Evolutionary conservation across 2,113 vertebrate genomes (phyloP).

Genomic region (Edolisoma coerulescens): DNA sequence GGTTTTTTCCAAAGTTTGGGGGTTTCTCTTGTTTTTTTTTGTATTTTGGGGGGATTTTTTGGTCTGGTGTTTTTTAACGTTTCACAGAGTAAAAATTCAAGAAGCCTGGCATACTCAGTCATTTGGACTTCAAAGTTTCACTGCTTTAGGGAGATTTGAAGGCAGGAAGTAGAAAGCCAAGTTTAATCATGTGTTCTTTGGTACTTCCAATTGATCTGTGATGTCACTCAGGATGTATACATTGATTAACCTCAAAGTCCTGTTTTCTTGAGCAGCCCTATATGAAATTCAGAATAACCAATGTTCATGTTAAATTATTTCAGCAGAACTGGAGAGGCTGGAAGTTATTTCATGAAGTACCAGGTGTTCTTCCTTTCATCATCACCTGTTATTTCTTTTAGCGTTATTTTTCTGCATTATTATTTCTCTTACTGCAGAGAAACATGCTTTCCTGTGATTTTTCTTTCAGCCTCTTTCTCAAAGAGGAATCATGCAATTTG

Average conservation of each 20-base stretch:
- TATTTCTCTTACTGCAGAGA: background rate
- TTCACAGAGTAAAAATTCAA: background rate
- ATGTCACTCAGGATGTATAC: background rate
- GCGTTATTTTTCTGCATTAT: background rate
- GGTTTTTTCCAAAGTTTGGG: background rate
- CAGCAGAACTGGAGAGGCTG: background rate
- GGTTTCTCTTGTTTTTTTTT: background rate
- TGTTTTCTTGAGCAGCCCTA: background rate
- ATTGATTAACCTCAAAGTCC: background rate
- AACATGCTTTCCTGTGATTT: background rate
- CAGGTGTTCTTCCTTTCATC: background rate
- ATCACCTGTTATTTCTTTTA: background rate
- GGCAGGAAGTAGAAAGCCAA: background rate
- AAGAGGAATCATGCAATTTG: background rate
- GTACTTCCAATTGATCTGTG: background rate
- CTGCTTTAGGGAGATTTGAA: background rate
- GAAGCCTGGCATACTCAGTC: background rate
- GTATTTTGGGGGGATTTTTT: too few relatives aligned
- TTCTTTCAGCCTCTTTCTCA: background rate
- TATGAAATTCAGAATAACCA: background rate
- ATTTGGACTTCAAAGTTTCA: background rate
- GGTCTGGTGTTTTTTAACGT: background rate
- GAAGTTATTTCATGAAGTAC: background rate
- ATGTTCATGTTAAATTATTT: background rate
- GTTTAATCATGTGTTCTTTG: background rate